phyloP scores from a whole-genome alignment of 1,140 invertebrate genomes.

The Cotesia glomerata region DNA sequence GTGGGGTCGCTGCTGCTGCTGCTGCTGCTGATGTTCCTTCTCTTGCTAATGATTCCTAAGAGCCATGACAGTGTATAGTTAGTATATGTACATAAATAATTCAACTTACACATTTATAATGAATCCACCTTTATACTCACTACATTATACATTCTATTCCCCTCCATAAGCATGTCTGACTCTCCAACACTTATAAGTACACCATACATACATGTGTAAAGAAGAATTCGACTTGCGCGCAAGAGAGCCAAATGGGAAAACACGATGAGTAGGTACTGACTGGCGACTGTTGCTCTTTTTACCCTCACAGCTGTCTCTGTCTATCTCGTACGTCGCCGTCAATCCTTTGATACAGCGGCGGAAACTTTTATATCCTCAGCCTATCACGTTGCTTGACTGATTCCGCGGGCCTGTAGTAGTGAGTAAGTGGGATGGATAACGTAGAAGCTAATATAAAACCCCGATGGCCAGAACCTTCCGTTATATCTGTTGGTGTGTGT shows the following conservation, averaged over 20 bases:
- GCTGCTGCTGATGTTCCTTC: conserved; percentile 35
- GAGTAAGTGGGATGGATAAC: neutral
- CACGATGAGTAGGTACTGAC: no score
- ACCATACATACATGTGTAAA: no score
- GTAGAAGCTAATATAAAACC: neutral
- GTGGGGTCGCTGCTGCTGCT: conserved; percentile 34
- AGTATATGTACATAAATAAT: no score
- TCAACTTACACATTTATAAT: no score
- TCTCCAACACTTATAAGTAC: no score
- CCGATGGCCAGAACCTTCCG: neutral
- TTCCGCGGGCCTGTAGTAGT: no score
- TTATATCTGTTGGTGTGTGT: neutral
- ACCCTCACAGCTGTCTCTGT: neutral
- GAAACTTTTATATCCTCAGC: conserved; percentile 41
- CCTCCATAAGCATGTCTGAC: no score
- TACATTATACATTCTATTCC: no score
- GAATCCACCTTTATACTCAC: no score
- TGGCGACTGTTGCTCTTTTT: neutral
- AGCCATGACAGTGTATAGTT: neutral
- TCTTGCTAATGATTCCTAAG: conserved; percentile 22
- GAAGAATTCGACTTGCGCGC: no score
- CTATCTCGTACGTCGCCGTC: no score
- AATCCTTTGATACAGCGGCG: conserved; percentile 10
- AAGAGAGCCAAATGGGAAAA: no score
- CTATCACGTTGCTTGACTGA: neutral